These are phyloP conservation scores for Drosophila robusta DNA, from an alignment of 2,888 invertebrate species.

Conservation along the genomic window DNA sequence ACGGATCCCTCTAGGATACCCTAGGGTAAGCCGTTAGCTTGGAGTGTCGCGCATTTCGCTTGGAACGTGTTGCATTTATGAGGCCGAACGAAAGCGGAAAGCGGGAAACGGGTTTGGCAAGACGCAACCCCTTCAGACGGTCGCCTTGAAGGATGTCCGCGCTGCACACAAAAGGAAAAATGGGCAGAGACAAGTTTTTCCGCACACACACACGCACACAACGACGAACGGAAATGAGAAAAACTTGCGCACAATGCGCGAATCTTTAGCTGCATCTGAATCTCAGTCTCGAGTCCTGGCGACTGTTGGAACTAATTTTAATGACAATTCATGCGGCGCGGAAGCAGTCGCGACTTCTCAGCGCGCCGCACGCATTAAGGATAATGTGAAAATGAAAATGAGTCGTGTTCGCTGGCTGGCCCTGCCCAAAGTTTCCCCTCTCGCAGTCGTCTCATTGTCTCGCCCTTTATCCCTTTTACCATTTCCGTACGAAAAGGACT, in stretches of 20 bases:
- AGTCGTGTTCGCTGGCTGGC: neutral
- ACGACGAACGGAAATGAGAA: constrained; percentile 68
- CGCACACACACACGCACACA: constrained; percentile 8
- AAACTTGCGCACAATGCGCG: constrained; percentile 55
- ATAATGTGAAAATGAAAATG: constrained; percentile 31
- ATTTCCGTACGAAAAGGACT: constrained; percentile 40
- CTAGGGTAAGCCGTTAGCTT: constrained; percentile 25
- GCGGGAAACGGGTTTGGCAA: constrained; percentile 57
- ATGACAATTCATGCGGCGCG: constrained; percentile 76
- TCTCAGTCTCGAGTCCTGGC: constrained; percentile 30
- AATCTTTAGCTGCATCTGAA: constrained; percentile 41
- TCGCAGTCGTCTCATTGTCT: constrained; percentile 11
- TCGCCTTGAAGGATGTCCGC: constrained; percentile 20
- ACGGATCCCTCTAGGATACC: no score
- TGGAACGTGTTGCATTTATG: constrained; percentile 75
- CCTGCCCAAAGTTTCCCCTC: neutral
- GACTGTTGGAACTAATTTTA: constrained; percentile 75
- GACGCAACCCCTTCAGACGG: constrained; percentile 31
- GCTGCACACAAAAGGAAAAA: constrained; percentile 49
- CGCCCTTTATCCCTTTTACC: constrained; percentile 13
- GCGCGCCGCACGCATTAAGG: constrained; percentile 8
- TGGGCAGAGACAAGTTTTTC: constrained; percentile 70
- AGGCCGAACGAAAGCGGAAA: constrained; percentile 42
- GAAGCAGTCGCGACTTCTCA: constrained; percentile 42
- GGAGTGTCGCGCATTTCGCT: constrained; percentile 17